Evolutionary conservation across 2,797 vertebrate genomes (phyloP).

Genomic region (Psittacula derbiana): DNA sequence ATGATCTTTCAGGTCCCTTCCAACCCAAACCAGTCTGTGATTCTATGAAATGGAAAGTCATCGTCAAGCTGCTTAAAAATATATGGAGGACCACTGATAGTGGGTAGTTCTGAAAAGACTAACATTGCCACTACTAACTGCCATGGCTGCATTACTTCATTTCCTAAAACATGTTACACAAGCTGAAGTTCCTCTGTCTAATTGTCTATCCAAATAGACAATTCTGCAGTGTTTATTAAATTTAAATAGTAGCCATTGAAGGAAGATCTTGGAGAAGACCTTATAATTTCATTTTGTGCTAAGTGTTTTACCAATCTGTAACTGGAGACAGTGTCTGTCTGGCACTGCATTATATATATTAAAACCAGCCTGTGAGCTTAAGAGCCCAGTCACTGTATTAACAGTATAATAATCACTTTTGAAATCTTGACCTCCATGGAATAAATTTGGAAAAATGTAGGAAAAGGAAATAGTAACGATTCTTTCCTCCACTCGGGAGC

Average conservation of each 20-base stretch:
- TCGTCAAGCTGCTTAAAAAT: neutral
- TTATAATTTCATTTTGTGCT: neutral
- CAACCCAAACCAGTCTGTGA: neutral
- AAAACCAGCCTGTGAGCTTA: neutral
- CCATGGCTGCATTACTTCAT: neutral
- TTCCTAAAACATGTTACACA: fast-evolving
- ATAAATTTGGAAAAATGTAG: neutral
- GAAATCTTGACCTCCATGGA: neutral
- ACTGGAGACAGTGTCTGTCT: neutral
- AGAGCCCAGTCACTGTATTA: neutral
- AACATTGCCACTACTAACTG: neutral
- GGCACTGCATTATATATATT: neutral
- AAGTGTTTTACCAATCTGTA: neutral
- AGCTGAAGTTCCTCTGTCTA: neutral
- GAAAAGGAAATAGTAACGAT: neutral
- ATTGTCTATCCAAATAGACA: neutral
- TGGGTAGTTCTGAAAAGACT: neutral
- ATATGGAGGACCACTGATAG: neutral
- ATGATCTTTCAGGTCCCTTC: neutral
- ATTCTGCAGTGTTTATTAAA: neutral
- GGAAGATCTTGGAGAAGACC: neutral
- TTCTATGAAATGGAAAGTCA: neutral
- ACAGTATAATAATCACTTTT: neutral
- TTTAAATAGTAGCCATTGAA: neutral
- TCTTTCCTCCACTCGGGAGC: neutral